These are phyloP conservation scores for Eupithecia exiguata DNA, from an alignment of 2,888 invertebrate genomes.

Conservation along the genomic window DNA sequence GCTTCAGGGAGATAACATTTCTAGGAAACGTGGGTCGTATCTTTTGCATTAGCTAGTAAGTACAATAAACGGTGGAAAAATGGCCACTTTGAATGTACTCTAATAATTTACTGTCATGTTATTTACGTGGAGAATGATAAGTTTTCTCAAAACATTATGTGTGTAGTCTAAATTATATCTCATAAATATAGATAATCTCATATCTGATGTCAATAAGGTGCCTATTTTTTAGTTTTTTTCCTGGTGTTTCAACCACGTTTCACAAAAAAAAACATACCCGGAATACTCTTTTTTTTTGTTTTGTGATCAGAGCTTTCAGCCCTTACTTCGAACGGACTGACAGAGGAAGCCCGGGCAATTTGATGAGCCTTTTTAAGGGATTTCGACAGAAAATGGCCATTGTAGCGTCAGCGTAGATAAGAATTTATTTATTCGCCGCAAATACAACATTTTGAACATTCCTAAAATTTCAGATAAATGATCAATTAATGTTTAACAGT, in stretches of 20 bases:
- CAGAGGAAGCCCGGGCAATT: background rate
- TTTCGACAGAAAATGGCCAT: background rate
- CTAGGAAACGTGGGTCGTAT: background rate
- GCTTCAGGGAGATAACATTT: slow-evolving; percentile 10
- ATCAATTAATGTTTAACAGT: too few species aligned
- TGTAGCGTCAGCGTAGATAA: background rate
- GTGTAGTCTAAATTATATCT: too few species aligned
- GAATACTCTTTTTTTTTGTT: too few species aligned
- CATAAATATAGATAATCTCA: too few species aligned
- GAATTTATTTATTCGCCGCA: background rate
- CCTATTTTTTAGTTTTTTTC: background rate
- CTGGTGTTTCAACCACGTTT: background rate
- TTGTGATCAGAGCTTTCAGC: too few species aligned
- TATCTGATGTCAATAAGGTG: background rate
- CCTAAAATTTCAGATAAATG: background rate
- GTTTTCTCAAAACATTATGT: background rate
- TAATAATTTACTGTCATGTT: slow-evolving; percentile 6
- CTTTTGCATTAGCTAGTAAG: slow-evolving; percentile 4
- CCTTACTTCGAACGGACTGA: background rate
- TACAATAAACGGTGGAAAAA: slow-evolving; percentile 5
- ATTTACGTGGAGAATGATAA: background rate
- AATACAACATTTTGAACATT: background rate
- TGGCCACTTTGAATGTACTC: background rate
- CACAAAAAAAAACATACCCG: too few species aligned
- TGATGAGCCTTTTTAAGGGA: background rate